These are phyloP conservation scores for Cosmopolites sordidus DNA, from an alignment of 2,888 invertebrate species.

Conservation along the genomic window DNA sequence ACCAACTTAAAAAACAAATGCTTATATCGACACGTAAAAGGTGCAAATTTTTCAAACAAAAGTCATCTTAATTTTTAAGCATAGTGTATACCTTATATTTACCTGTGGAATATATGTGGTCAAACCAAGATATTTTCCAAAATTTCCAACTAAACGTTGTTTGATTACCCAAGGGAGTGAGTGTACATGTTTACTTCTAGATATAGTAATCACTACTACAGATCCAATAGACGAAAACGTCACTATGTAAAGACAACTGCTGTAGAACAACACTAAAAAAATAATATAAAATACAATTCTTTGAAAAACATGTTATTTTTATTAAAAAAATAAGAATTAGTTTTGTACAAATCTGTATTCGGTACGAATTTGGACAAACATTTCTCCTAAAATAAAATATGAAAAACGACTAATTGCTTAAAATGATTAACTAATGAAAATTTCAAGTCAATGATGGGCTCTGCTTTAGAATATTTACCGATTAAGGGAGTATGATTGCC, in stretches of 20 bases:
- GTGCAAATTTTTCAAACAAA: too few relatives aligned
- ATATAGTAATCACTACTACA: conserved; percentile 53
- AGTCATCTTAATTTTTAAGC: too few relatives aligned
- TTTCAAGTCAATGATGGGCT: background rate
- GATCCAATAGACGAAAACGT: conserved; percentile 54
- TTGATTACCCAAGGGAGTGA: conserved; percentile 54
- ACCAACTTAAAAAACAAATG: too few relatives aligned
- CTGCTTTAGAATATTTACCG: conserved; percentile 47
- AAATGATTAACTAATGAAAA: too few relatives aligned
- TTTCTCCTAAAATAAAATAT: background rate
- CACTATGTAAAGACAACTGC: conserved; percentile 53
- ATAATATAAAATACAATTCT: too few relatives aligned
- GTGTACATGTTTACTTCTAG: conserved; percentile 48
- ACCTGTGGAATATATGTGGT: conserved; percentile 48
- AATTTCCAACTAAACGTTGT: conserved; percentile 46
- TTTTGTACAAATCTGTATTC: background rate
- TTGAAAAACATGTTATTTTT: too few relatives aligned
- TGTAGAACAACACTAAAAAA: conserved; percentile 56
- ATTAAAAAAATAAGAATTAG: conserved; percentile 46
- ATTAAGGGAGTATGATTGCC: conserved; percentile 55
- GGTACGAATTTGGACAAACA: background rate
- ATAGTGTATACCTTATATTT: conserved; percentile 21
- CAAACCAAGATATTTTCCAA: conserved; percentile 49
- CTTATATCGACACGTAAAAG: too few relatives aligned
- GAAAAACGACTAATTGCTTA: background rate